Base-by-base conservation (phyloP, 2,113 vertebrate species). In the Rana temporaria region DNA sequence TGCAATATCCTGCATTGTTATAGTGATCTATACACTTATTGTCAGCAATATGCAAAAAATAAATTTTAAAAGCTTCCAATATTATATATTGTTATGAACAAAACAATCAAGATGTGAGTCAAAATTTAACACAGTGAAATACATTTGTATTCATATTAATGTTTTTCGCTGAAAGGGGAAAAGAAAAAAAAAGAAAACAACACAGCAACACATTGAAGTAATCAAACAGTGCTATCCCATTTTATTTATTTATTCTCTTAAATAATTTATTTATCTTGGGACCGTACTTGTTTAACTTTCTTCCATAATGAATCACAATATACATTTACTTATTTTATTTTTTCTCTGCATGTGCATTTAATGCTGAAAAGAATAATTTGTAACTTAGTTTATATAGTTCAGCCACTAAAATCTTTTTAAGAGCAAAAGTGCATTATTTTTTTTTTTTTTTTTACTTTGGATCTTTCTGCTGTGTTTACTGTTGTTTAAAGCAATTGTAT, bases 81-180 rank as follows among this genome's bases (percentile, higher is more conserved):
- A 76, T 68, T 60, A 34, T 30, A 66, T 68, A 68, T 60, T 30
- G 63, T 76, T 60, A 38, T 30, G 52, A 74, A 81, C 20, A 67
- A 57, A 68, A 32, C 81, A 68, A 68, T 83, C 52, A 83, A 76
- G 34, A 38, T 65, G 70, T 56, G 38, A 57, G 80, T 52, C 7
- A 34, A 53, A 34, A 26, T 75, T 34, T 67, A 75, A 75, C 53
- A 82, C 34, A 9, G 12, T 68, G 64, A 55, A 65, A 68, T 62
- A 67, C 48, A 76, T 67, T 60, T 83, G 71, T 60, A 83, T 76
- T 83, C 64, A 83, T 83, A 76, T 76, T 68, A 76, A 67, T 67
- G n/a, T 1, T 76, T 66, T 75, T 66, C 53, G 19, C 17, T n/a
- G 34, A 17, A 79, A 69, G 5, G n/a, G 16, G 55, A 71, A 18